Evolutionary conservation across 2,888 invertebrate genomes (phyloP).

Genomic region (Labia minor): DNA sequence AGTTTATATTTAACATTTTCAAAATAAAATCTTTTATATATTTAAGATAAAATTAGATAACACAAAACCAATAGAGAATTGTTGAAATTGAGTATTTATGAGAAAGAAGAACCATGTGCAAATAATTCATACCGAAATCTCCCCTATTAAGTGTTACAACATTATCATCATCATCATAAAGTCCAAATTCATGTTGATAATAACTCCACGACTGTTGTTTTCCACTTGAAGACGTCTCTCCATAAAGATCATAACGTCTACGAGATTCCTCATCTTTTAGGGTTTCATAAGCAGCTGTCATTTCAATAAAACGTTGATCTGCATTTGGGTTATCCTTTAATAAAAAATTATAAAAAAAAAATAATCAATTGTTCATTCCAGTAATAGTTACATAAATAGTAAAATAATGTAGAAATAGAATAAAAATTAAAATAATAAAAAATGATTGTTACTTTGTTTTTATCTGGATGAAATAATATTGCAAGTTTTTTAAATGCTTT

Average conservation of each 20-base stretch:
- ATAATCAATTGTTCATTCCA: not conserved
- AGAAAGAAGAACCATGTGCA: too few relatives aligned
- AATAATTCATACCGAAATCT: slow-evolving; percentile 71
- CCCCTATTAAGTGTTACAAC: slow-evolving; percentile 63
- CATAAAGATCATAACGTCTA: slow-evolving; percentile 67
- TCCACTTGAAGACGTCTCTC: slow-evolving; percentile 53
- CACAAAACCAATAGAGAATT: too few relatives aligned
- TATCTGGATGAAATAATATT: slow-evolving; percentile 64
- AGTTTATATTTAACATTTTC: too few relatives aligned
- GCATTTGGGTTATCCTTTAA: slow-evolving; percentile 59
- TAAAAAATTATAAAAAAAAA: too few relatives aligned
- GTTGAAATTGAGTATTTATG: too few relatives aligned
- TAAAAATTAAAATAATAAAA: not conserved
- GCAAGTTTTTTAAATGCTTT: slow-evolving; percentile 70
- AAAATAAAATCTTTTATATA: too few relatives aligned
- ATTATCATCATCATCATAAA: slow-evolving; percentile 75
- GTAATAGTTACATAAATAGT: not conserved
- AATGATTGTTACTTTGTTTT: slow-evolving; percentile 42
- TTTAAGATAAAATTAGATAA: too few relatives aligned
- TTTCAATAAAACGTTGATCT: slow-evolving; percentile 39
- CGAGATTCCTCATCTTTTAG: slow-evolving; percentile 70
- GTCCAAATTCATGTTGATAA: slow-evolving; percentile 68
- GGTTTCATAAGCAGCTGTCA: slow-evolving; percentile 76
- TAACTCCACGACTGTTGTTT: slow-evolving; percentile 63
- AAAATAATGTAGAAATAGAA: not conserved